Conservation (phyloP, 2,888 invertebrate species). For the Nomada hirtipes region DNA sequence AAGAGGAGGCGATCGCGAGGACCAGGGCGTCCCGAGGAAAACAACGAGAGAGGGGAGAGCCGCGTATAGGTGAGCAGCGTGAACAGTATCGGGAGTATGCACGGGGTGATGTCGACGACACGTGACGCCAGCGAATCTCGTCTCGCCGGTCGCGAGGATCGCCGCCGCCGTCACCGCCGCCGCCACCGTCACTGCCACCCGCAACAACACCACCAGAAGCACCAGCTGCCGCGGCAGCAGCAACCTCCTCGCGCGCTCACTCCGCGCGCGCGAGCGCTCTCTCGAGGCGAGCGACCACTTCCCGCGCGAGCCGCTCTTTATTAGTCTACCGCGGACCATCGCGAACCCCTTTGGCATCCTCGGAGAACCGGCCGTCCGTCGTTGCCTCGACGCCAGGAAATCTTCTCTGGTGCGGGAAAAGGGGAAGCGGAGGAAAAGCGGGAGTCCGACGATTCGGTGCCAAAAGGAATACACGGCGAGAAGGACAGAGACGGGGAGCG, state of each 20-base stretch:
- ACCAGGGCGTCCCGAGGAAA: constrained; percentile 37
- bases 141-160: constrained; percentile 69
- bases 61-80: constrained; percentile 67
- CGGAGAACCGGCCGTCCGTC: constrained; percentile 13
- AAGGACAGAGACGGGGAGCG: constrained; percentile 18
- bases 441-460: constrained; percentile 13
- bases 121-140: constrained; percentile 81
- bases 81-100: constrained; percentile 76
- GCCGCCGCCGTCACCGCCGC: constrained; percentile 48
- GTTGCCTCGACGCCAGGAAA: not conserved
- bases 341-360: constrained; percentile 77
- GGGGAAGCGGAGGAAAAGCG: constrained; percentile 15
- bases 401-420: constrained; percentile 25
- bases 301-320: constrained; percentile 82
- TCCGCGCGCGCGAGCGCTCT: constrained; percentile 61
- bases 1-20: constrained; percentile 26
- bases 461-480: constrained; percentile 11
- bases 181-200: constrained; percentile 48
- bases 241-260: constrained; percentile 45
- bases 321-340: constrained; percentile 83
- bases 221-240: constrained; percentile 47
- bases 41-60: constrained; percentile 32
- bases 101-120: constrained; percentile 81
- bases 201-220: constrained; percentile 45
- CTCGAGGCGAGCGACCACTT: constrained; percentile 75